Evolutionary conservation across 2,113 vertebrate genomes (phyloP).

Genomic region (Psilopsiagon aymara): DNA sequence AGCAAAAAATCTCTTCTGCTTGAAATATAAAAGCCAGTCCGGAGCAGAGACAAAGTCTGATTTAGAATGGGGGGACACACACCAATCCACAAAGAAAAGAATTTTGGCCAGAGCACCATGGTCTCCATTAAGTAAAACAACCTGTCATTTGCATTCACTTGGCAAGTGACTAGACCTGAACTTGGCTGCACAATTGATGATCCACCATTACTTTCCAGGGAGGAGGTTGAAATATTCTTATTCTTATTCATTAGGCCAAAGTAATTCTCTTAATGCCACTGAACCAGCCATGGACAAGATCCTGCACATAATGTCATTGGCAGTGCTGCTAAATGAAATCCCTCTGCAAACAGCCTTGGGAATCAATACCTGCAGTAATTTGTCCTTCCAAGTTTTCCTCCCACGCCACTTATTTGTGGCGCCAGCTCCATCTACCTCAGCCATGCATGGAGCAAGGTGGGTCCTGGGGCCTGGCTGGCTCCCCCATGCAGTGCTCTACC

Average conservation of each 20-base stretch:
- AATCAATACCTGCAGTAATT: slow-evolving; percentile 29
- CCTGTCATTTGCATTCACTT: slow-evolving; percentile 38
- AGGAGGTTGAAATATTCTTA: slow-evolving; percentile 70
- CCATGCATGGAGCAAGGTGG: background rate
- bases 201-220: slow-evolving; percentile 59
- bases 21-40: background rate
- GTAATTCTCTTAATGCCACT: slow-evolving; percentile 73
- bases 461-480: background rate
- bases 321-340: slow-evolving; percentile 72
- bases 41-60: background rate
- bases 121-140: slow-evolving; percentile 51
- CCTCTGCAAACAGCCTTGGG: slow-evolving; percentile 56
- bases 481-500: background rate
- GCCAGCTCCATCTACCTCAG: background rate
- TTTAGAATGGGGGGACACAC: background rate
- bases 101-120: slow-evolving; percentile 24
- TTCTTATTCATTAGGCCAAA: slow-evolving; percentile 73
- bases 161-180: slow-evolving; percentile 51
- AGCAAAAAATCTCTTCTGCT: slow-evolving; percentile 30
- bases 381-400: slow-evolving; percentile 61
- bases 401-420: background rate
- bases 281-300: slow-evolving; percentile 71
- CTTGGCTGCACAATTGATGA: slow-evolving; percentile 56
- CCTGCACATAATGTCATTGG: slow-evolving; percentile 70
- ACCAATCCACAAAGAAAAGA: slow-evolving; percentile 22